Evolutionary conservation across 2,797 vertebrate species (phyloP).

Genomic region (Lepidocolaptes lacrymiger): DNA sequence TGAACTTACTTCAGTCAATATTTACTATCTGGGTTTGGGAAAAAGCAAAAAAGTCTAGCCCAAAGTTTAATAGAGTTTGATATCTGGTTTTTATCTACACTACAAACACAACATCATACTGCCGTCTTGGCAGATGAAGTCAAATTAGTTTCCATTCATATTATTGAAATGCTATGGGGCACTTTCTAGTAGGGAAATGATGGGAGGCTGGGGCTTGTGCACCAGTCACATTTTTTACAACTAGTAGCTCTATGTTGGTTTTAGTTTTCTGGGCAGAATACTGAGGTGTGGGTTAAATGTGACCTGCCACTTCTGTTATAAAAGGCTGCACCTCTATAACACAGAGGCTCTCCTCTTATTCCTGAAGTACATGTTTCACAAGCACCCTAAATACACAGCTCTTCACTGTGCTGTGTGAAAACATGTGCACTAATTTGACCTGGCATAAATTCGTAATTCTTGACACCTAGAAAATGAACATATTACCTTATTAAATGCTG

Average conservation of each 20-base stretch:
- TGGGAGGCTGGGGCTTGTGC: not conserved
- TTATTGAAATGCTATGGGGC: not conserved
- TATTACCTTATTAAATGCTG: slow-evolving; percentile 43
- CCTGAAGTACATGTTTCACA: not conserved
- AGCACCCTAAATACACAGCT: not conserved
- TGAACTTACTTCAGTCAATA: slow-evolving; percentile 45
- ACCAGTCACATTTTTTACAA: not conserved
- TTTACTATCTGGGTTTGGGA: slow-evolving; percentile 25
- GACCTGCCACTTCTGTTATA: not conserved
- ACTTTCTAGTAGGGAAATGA: not conserved
- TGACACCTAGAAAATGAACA: slow-evolving; percentile 43
- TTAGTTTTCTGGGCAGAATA: not conserved
- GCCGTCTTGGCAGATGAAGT: not conserved
- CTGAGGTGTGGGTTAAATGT: not conserved
- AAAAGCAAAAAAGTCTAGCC: not conserved
- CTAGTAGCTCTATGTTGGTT: not conserved
- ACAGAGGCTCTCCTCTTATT: not conserved
- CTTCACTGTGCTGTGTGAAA: not conserved
- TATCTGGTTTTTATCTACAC: not conserved
- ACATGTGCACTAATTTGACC: slow-evolving; percentile 5
- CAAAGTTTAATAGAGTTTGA: slow-evolving; percentile 20
- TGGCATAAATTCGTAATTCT: slow-evolving; percentile 9
- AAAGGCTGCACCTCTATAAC: not conserved
- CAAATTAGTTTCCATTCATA: not conserved
- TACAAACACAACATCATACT: not conserved